Evolutionary conservation across 2,113 vertebrate species (phyloP), one percentile per base, ranked within the genome.

Genomic region (Hippocampus mohnikei): DNA sequence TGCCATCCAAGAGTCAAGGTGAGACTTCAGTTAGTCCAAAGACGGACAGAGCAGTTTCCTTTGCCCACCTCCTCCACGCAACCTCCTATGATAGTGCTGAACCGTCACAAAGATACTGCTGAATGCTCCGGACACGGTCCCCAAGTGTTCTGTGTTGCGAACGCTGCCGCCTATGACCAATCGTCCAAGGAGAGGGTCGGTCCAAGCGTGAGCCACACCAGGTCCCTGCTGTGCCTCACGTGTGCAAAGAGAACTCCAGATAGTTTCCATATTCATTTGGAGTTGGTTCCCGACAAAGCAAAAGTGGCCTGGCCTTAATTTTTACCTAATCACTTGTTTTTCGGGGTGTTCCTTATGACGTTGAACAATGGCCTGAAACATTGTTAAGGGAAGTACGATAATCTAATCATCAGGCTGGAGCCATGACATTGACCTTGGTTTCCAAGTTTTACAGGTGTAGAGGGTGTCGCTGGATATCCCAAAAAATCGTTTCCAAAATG

Each of bases 271-370:
- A 85, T 88, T 29, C 84, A 77, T 46, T 81, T 91, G 50, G 90
- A 91, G 84, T 85, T 85, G 59, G 56, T 82, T 44, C 90, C 88
- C 23, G 78, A 80, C 13, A 80, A 74, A 27, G n/a, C 13, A 21
- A 88, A 79, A 68, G 79, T 87, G 60, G 88, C 73, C 41, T 89
- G 90, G 89, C 84, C 89, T 10, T 90, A 59, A 88, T 56, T n/a
- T n/a, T 37, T 56, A 66, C 9, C n/a, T 23, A 21, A 25, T 66
- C 55, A 41, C 5, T 18, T 67, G 46, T 70, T 79, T 52, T 58
- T 6, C 3, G 15, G 65, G 48, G 62, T 64, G 2, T 72, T 70
- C 21, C 69, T 23, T 76, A 66, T 37, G 33, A 37, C 5, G 33
- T 62, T 71, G 20, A 46, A 50, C 46, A 56, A 74, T 83, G 6